A percentile compares a stretch with the other conserved stretches of the same genome.
Evolutionary conservation across 2,113 vertebrate species (phyloP).

Genomic region (Dromas ardeola): DNA sequence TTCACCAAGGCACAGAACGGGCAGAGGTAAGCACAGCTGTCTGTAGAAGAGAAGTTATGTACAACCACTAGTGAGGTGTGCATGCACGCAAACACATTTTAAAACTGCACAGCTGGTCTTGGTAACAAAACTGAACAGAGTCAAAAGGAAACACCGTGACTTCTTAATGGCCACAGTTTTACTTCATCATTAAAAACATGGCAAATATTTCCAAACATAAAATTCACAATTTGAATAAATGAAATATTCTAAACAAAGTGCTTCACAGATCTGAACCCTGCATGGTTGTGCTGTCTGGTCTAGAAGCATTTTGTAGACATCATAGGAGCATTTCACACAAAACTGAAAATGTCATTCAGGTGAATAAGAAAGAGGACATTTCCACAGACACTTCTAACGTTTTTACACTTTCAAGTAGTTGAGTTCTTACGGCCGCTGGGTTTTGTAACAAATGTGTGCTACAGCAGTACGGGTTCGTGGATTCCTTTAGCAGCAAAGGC

Average conservation of each 20-base stretch:
- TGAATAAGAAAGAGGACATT: conserved; percentile 76
- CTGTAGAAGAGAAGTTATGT: conserved; percentile 67
- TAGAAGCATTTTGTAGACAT: conserved; percentile 82
- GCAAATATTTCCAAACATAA: conserved; percentile 75
- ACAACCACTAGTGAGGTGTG: conserved; percentile 78
- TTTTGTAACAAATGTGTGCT: conserved; percentile 69
- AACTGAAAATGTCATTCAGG: conserved; percentile 77
- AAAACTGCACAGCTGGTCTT: conserved; percentile 72
- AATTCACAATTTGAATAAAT: conserved; percentile 67
- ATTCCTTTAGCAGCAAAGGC: conserved; percentile 69
- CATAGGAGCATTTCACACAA: conserved; percentile 76
- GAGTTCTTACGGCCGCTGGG: conserved; percentile 68
- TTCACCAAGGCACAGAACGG: conserved; percentile 78
- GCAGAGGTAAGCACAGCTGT: conserved; percentile 73
- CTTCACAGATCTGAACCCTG: conserved; percentile 75
- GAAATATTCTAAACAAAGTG: conserved; percentile 73
- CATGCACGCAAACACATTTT: conserved; percentile 79
- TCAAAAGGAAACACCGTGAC: conserved; percentile 69
- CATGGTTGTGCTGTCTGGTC: conserved; percentile 70
- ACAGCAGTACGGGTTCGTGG: conserved; percentile 66
- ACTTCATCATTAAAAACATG: conserved; percentile 75
- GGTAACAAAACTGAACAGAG: conserved; percentile 62
- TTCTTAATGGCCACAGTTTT: conserved; percentile 71
- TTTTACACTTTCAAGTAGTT: conserved; percentile 77
- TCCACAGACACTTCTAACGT: conserved; percentile 77